phyloP scores from a whole-genome alignment of 2,888 invertebrate species.

The Drosophila hamatofila region DNA sequence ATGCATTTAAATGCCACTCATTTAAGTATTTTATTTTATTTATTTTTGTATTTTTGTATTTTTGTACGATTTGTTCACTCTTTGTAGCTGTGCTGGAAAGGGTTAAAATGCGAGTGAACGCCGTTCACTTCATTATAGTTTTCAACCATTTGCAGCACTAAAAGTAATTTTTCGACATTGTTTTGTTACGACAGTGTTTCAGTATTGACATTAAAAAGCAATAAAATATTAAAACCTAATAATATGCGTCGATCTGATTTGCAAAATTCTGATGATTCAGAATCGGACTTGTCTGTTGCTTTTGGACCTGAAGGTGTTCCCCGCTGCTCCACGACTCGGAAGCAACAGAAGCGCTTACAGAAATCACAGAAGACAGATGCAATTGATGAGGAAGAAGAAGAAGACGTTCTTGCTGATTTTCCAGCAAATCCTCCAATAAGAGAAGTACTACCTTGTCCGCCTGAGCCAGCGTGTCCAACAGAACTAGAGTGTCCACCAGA shows the following conservation, averaged over 20 bases:
- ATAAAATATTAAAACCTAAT: background rate
- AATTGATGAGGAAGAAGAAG: background rate
- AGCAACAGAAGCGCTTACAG: background rate
- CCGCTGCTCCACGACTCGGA: slow-evolving; percentile 6
- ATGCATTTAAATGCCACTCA: background rate
- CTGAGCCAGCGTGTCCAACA: too few relatives aligned
- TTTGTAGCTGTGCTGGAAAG: background rate
- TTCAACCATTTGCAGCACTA: slow-evolving; percentile 1
- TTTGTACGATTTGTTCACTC: background rate
- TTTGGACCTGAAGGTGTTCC: background rate
- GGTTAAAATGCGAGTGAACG: background rate
- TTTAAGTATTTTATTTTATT: background rate
- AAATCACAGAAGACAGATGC: background rate
- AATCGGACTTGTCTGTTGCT: background rate
- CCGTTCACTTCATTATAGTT: slow-evolving; percentile 5
- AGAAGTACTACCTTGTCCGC: background rate
- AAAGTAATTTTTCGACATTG: background rate
- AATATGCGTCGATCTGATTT: background rate
- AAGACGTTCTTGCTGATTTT: background rate
- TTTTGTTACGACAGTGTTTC: background rate
- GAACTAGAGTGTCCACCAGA: background rate
- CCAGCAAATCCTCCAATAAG: background rate
- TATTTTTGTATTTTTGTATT: background rate
- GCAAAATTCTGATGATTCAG: background rate
- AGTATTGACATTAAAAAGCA: background rate